Percentiles rank a stretch among this genome's conserved stretches.
phyloP scores from a whole-genome alignment of 2,888 invertebrate species.

The Formica aserva region DNA sequence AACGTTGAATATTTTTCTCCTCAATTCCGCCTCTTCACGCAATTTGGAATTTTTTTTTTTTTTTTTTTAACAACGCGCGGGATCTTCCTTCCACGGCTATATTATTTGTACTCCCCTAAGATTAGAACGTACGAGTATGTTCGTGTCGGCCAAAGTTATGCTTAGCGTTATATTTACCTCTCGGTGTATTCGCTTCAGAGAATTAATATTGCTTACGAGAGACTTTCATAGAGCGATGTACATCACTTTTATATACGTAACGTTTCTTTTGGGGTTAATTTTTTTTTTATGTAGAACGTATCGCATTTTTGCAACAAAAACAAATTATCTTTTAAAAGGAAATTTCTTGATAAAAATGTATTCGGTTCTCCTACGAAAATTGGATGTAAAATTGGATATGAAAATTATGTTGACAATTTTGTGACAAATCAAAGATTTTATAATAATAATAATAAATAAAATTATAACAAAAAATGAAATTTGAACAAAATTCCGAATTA shows the following conservation, averaged over 20 bases:
- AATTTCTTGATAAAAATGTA: slow-evolving; percentile 19
- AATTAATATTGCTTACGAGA: slow-evolving; percentile 33
- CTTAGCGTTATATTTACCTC: slow-evolving; percentile 1
- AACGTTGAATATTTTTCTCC: slow-evolving; percentile 36
- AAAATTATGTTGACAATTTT: neutral
- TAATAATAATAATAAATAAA: neutral
- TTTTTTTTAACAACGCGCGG: neutral
- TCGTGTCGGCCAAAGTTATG: slow-evolving; percentile 6
- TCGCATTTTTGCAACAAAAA: neutral
- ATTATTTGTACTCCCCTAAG: slow-evolving; percentile 26
- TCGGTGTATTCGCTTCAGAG: neutral
- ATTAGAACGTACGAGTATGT: slow-evolving; percentile 18
- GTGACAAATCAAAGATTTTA: neutral
- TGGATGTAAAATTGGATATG: neutral
- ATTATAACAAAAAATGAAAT: neutral
- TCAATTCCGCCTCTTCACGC: neutral
- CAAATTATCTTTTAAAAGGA: slow-evolving; percentile 12
- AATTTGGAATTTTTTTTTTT: slow-evolving; percentile 1
- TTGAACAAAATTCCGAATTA: neutral
- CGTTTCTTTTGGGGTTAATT: neutral
- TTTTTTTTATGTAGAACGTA: neutral
- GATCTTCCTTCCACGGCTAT: neutral
- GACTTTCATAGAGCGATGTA: neutral
- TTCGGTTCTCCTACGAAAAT: neutral
- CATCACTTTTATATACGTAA: neutral